Evolutionary conservation across 1,140 invertebrate genomes (phyloP).

Genomic region (Musca domestica): DNA sequence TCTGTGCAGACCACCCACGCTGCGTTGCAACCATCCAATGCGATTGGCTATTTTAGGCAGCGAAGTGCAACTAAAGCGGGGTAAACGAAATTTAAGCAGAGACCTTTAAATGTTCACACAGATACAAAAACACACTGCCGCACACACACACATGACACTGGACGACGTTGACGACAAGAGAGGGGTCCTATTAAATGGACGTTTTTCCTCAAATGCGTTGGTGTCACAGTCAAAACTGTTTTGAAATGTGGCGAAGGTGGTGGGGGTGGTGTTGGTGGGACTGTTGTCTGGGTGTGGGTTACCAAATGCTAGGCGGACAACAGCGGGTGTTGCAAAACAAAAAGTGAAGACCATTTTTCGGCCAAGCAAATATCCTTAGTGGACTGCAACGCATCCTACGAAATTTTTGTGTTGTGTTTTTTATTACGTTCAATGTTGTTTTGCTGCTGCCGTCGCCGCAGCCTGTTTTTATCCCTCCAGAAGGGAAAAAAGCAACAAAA

Average conservation of each 20-base stretch:
- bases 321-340: not conserved
- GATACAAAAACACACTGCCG: no score
- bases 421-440: not conserved
- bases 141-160: no score
- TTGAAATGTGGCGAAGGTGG: no score
- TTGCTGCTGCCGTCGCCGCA: not conserved
- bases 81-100: no score
- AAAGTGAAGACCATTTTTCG: not conserved
- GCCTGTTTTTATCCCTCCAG: not conserved
- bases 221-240: conserved; percentile 1
- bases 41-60: conserved; percentile 18
- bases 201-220: conserved; percentile 8
- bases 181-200: no score
- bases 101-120: no score
- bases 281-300: no score
- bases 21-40: conserved; percentile 8
- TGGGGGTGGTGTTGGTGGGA: no score
- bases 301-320: no score
- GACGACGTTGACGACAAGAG: no score
- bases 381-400: conserved; percentile 15
- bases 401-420: not conserved
- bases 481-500: not conserved
- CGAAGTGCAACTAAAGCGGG: no score
- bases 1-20: conserved; percentile 16
- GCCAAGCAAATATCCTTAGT: conserved; percentile 9